These are phyloP conservation scores for Lymantria monacha DNA, from an alignment of 2,888 invertebrate species.

Conservation along the genomic window DNA sequence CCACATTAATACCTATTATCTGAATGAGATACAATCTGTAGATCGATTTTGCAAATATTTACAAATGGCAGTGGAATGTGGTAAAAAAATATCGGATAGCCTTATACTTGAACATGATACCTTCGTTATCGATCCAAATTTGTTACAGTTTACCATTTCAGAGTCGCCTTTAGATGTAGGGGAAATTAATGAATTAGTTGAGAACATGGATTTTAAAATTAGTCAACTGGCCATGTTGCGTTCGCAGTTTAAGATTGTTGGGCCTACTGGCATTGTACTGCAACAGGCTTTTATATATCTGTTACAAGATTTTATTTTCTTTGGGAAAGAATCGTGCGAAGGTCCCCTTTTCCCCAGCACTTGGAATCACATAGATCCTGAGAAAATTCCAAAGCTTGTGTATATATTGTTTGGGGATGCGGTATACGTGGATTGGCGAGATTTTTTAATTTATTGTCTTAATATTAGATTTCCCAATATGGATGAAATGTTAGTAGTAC, in stretches of 20 bases:
- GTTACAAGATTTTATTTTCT: slow-evolving; percentile 76
- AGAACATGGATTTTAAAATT: slow-evolving; percentile 58
- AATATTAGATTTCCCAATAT: slow-evolving; percentile 79
- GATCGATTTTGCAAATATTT: slow-evolving; percentile 75
- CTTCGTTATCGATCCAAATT: slow-evolving; percentile 73
- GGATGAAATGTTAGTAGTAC: slow-evolving; percentile 75
- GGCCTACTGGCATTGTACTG: slow-evolving; percentile 64
- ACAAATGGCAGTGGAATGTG: slow-evolving; percentile 77
- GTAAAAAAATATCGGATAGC: slow-evolving; percentile 65
- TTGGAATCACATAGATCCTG: slow-evolving; percentile 69
- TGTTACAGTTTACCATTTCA: slow-evolving; percentile 54
- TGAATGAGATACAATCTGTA: slow-evolving; percentile 72
- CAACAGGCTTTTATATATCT: slow-evolving; percentile 75
- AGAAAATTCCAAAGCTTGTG: slow-evolving; percentile 68
- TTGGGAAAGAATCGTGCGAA: slow-evolving; percentile 67
- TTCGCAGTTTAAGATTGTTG: slow-evolving; percentile 63
- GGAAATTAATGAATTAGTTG: slow-evolving; percentile 40
- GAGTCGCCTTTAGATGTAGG: slow-evolving; percentile 31
- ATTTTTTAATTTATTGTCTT: slow-evolving; percentile 84
- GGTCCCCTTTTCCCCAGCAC: slow-evolving; percentile 55
- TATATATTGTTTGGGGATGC: slow-evolving; percentile 77
- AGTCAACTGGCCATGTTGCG: slow-evolving; percentile 61
- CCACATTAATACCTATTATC: slow-evolving; percentile 69
- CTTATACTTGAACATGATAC: slow-evolving; percentile 73
- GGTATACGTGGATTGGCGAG: slow-evolving; percentile 84